Conservation (phyloP, 2,888 invertebrate species). For the Orthosia incerta region DNA sequence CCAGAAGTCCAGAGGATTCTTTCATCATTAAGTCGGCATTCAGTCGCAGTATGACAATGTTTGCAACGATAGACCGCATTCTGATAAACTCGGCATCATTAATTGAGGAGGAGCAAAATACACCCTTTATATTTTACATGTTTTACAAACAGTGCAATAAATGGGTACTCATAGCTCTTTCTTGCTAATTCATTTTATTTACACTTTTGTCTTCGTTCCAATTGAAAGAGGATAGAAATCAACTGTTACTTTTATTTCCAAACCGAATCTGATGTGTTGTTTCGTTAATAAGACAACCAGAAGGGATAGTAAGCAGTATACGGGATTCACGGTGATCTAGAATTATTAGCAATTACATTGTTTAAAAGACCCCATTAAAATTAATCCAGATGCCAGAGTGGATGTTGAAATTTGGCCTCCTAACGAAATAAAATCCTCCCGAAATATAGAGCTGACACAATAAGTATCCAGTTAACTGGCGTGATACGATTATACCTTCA, state of each 20-base stretch:
- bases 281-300: neutral
- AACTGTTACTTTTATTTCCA: constrained; percentile 38
- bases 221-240: constrained; percentile 39
- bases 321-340: constrained; percentile 1
- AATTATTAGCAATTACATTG: constrained; percentile 10
- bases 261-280: constrained; percentile 20
- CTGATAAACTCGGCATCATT: constrained; percentile 12
- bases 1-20: constrained; percentile 51
- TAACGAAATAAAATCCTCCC: constrained; percentile 37
- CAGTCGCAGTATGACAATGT: constrained; percentile 49
- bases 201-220: constrained; percentile 40
- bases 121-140: constrained; percentile 11
- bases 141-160: constrained; percentile 11
- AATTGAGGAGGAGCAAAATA: constrained; percentile 12
- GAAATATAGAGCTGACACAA: constrained; percentile 57
- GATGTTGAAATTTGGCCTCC: constrained; percentile 25
- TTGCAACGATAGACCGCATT: constrained; percentile 21
- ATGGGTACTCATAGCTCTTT: constrained; percentile 19
- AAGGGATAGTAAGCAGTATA: constrained; percentile 9
- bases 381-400: neutral
- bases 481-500: constrained; percentile 72
- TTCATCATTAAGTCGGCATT: constrained; percentile 41
- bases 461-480: constrained; percentile 64
- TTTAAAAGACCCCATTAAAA: neutral
- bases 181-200: constrained; percentile 38